A percentile compares a stretch with the other conserved stretches of the same genome.
Evolutionary conservation across 2,888 invertebrate genomes (phyloP).

Genomic region (Clepsis dumicolana): DNA sequence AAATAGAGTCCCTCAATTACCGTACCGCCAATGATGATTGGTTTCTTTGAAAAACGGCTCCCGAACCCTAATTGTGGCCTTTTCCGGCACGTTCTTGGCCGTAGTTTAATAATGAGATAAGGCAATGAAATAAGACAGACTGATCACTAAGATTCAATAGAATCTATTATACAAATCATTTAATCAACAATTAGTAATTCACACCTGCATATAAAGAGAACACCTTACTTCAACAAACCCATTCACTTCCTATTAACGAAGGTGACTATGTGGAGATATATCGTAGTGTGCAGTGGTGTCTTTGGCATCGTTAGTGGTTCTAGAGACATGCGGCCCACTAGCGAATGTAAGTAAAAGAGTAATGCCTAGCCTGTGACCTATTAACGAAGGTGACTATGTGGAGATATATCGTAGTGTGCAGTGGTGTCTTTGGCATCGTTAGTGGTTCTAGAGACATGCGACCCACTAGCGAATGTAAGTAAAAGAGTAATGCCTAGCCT

Average conservation of each 20-base stretch:
- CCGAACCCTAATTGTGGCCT: too few relatives aligned
- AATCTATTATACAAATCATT: too few relatives aligned
- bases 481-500: neutral
- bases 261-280: neutral
- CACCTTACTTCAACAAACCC: neutral
- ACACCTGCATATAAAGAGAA: neutral
- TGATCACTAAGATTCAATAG: too few relatives aligned
- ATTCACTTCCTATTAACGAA: neutral
- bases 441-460: neutral
- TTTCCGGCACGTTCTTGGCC: too few relatives aligned
- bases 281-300: neutral
- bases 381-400: neutral
- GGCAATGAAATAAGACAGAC: too few relatives aligned
- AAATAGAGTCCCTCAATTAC: too few relatives aligned
- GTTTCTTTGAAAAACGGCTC: too few relatives aligned
- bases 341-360: slow-evolving; percentile 1
- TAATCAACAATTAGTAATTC: too few relatives aligned
- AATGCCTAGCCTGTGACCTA: neutral
- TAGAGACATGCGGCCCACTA: neutral
- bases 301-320: neutral
- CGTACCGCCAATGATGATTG: too few relatives aligned
- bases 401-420: neutral
- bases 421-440: neutral
- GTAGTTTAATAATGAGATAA: too few relatives aligned
- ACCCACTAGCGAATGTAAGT: neutral